These are phyloP conservation scores for Sycobia sp. DNA, from an alignment of 1,140 invertebrate species.

Conservation along the genomic window DNA sequence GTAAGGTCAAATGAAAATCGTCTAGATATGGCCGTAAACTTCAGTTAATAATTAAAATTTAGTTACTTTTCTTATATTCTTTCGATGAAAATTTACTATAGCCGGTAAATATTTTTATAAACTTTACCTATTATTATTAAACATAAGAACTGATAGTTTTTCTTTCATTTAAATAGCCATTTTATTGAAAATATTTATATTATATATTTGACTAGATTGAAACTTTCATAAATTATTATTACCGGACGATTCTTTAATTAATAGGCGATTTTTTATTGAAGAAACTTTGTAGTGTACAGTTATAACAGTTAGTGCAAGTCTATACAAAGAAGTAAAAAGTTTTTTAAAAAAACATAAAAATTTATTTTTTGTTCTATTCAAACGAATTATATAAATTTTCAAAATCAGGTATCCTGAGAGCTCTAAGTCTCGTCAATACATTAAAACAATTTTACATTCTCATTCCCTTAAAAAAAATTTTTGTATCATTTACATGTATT, in stretches of 20 bases:
- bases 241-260: conserved; percentile 15
- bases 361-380: no score
- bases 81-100: conserved; percentile 10
- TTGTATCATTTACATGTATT: conserved; percentile 10
- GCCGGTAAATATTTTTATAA: conserved; percentile 31
- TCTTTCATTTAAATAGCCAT: conserved; percentile 6
- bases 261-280: conserved; percentile 22
- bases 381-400: no score
- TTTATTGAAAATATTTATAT: conserved; percentile 10
- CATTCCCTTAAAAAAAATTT: neutral
- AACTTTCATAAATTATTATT: conserved; percentile 7
- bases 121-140: conserved; percentile 5
- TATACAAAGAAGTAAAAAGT: conserved; percentile 17
- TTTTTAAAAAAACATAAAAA: no score
- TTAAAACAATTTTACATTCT: neutral
- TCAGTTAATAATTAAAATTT: conserved; percentile 20
- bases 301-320: conserved; percentile 26
- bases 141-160: neutral
- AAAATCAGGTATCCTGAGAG: no score
- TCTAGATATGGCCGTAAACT: conserved; percentile 10
- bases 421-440: neutral
- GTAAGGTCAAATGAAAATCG: conserved; percentile 18
- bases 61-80: conserved; percentile 18
- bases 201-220: conserved; percentile 5
- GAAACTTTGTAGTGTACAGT: conserved; percentile 30